A percentile compares a stretch with the other conserved stretches of the same genome.
phyloP scores from a whole-genome alignment of 1,140 invertebrate species.

The Frieseomelitta varia region DNA sequence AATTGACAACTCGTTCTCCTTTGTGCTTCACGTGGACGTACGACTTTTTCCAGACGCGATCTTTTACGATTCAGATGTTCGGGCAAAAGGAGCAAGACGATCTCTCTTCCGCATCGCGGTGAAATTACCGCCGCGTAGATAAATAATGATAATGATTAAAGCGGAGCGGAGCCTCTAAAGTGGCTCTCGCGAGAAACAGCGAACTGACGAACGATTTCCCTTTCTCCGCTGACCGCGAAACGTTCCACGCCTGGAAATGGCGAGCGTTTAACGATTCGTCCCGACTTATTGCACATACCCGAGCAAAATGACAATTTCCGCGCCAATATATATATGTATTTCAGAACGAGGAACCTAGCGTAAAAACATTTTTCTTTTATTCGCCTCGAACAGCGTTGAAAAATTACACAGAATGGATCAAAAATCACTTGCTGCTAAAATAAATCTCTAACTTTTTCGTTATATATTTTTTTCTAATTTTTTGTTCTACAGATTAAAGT shows the following conservation, averaged over 20 bases:
- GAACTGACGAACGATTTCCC: not conserved
- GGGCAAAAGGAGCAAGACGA: not conserved
- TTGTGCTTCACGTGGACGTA: too few species aligned
- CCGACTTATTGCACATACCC: not conserved
- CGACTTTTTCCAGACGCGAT: not conserved
- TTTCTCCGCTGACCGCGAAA: not conserved
- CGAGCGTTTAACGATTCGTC: not conserved
- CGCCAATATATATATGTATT: not conserved
- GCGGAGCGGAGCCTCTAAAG: not conserved
- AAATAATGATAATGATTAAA: constrained; percentile 36
- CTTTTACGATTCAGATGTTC: not conserved
- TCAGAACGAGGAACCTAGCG: not conserved
- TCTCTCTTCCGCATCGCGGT: constrained; percentile 25
- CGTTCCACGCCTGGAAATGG: not conserved
- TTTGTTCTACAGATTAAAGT: too few species aligned
- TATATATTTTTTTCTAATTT: too few species aligned
- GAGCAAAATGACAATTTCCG: not conserved
- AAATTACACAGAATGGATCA: too few species aligned
- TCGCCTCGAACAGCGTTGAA: not conserved
- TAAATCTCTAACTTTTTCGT: too few species aligned
- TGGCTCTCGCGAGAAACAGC: too few species aligned
- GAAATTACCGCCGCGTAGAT: not conserved
- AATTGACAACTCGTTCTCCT: not conserved
- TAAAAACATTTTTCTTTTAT: too few species aligned
- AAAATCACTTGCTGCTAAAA: too few species aligned